Conservation (phyloP, 2,113 vertebrate genomes). For the Sylvilagus bachmani region DNA sequence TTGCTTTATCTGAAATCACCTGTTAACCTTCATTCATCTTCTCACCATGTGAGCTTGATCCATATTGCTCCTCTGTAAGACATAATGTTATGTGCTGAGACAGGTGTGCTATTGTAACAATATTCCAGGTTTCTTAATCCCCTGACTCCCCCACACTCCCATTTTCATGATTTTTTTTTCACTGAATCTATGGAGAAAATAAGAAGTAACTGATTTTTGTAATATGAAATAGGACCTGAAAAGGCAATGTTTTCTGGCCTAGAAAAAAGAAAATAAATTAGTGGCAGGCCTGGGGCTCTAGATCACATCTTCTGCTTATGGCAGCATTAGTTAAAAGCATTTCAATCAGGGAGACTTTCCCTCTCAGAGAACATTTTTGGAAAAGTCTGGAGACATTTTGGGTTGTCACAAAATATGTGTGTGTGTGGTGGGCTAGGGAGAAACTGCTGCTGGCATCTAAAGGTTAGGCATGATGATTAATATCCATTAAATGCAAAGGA, state of each 20-base stretch:
- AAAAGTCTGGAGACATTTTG: slow-evolving; percentile 31
- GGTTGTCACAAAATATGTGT: not conserved
- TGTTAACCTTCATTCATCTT: not conserved
- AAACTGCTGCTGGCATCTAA: not conserved
- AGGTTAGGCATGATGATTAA: not conserved
- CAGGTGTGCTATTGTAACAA: slow-evolving; percentile 12
- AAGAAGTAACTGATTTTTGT: slow-evolving; percentile 12
- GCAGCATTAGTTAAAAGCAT: slow-evolving; percentile 22
- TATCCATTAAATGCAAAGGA: not conserved
- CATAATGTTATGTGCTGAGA: not conserved
- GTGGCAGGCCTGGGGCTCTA: not conserved
- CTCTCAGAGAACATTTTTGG: no score
- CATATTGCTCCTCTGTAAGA: slow-evolving; percentile 10
- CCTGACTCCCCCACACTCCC: not conserved
- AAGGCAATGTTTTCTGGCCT: not conserved
- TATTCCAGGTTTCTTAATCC: slow-evolving; percentile 12
- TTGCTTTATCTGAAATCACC: slow-evolving; percentile 59
- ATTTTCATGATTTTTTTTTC: slow-evolving; percentile 29
- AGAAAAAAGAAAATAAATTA: slow-evolving; percentile 9
- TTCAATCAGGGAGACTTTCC: not conserved
- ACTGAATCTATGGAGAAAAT: not conserved
- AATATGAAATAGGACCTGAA: slow-evolving; percentile 10
- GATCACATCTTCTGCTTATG: not conserved
- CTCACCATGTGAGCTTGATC: not conserved
- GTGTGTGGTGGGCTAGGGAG: not conserved